Evolutionary conservation across 2,888 invertebrate species (phyloP), one percentile per base, ranked within the genome.

Genomic region (Nymphalis polychloros): DNA sequence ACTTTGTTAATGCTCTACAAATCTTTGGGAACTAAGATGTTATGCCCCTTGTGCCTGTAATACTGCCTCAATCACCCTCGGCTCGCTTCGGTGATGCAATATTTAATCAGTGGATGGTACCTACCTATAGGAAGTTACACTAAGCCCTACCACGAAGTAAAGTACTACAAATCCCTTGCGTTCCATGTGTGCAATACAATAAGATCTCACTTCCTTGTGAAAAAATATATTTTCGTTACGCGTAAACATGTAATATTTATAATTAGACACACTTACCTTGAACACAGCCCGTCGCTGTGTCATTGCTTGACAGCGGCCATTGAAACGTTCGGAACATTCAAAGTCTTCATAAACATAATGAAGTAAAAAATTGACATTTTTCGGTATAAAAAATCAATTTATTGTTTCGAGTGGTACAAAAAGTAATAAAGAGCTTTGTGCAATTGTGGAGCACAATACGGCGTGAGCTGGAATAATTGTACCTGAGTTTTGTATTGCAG

Each of bases 381-480:
- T n/a, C 23, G 23, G 4, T 31, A 55, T 17, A 55, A 53, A 27
- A 52, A 31, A 55, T 52, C 2, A 5, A 10, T 53, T 8, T 19
- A 57, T 57, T 57, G 57, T 57, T 57, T 17, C 4, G 23, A 27
- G 13, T 53, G 13, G 27, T 27, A 20, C 50, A 13, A 50, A 53
- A 27, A 1, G 53, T 6, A 20, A 53, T 20, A 27, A 27, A 41
- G 13, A 13, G 41, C 27, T 53, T 53, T 50, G 50, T 20, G 10
- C 50, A 50, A 50, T 50, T 50, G 50, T 50, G 10, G 8, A 50
- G 53, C 53, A 53, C 27, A 53, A 53, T 53, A 27, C 53, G 16
- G 27, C 20, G 23, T 16, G 27, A 16, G 53, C 16, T 13, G 50
- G 50, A 52, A 20, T 23, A 27, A 23, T 53, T 23, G 17, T 53